Conservation (phyloP, 1,140 invertebrate species). For the Mylabris phalerata region DNA sequence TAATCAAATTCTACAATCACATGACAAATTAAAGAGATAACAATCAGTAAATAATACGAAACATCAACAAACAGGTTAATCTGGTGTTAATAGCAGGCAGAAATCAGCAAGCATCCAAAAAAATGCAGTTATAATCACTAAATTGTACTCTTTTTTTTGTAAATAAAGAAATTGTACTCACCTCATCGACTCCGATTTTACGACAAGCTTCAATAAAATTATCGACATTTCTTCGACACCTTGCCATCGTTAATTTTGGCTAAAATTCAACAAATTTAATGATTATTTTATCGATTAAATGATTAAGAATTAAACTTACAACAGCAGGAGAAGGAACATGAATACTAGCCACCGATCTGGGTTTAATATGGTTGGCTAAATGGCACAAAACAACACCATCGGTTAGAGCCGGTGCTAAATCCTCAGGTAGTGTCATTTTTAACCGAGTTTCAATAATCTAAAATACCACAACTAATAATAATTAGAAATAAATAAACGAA, state of each 20-base stretch:
- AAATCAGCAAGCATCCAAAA: slow-evolving; percentile 9
- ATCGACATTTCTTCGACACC: slow-evolving; percentile 89
- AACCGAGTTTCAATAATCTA: slow-evolving; percentile 85
- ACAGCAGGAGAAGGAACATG: slow-evolving; percentile 91
- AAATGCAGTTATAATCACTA: slow-evolving; percentile 7
- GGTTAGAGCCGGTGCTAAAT: slow-evolving; percentile 75
- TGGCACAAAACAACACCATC: slow-evolving; percentile 93
- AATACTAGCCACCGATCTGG: slow-evolving; percentile 83
- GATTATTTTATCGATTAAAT: not conserved
- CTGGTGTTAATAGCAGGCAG: slow-evolving; percentile 4
- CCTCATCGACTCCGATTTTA: slow-evolving; percentile 89
- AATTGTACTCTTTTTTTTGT: not conserved
- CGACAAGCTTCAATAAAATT: slow-evolving; percentile 92
- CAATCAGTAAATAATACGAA: not conserved
- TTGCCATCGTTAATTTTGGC: slow-evolving; percentile 89
- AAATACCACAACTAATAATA: slow-evolving; percentile 27
- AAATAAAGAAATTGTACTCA: slow-evolving; percentile 50
- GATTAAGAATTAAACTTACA: slow-evolving; percentile 52
- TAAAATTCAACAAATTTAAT: slow-evolving; percentile 44
- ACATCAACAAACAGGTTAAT: not conserved
- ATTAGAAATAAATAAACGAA: not conserved
- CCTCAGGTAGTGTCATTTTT: slow-evolving; percentile 82
- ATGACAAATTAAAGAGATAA: not conserved
- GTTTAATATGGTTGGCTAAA: slow-evolving; percentile 84
- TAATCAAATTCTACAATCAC: too few relatives aligned